A percentile compares a stretch with the other conserved stretches of the same genome.
phyloP scores from a whole-genome alignment of 2,888 invertebrate genomes.

The Spatulosminthurus flaviceps region DNA sequence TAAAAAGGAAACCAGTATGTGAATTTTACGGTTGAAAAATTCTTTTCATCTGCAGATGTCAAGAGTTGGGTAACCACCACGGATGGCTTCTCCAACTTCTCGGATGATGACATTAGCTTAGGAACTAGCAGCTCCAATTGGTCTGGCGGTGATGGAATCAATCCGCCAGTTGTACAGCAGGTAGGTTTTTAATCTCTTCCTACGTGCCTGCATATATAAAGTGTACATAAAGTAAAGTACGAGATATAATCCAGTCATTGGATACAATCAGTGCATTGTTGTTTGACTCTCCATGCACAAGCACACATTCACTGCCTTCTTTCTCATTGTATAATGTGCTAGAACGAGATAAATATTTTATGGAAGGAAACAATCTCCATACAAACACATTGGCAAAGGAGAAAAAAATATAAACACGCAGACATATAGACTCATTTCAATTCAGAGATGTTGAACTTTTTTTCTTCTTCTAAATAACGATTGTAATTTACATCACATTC shows the following conservation, averaged over 20 bases:
- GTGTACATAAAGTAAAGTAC: no score
- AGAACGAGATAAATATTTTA: constrained; percentile 1
- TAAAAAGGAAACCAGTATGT: constrained; percentile 9
- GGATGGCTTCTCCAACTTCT: constrained; percentile 47
- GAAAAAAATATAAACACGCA: no score
- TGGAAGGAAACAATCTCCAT: not conserved
- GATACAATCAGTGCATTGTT: no score
- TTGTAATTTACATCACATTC: constrained; percentile 7
- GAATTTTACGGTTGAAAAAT: constrained; percentile 38
- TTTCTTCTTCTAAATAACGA: no score
- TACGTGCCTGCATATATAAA: no score
- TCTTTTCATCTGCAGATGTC: constrained; percentile 42
- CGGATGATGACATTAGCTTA: constrained; percentile 59
- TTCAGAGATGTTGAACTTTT: not conserved
- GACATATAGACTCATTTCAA: not conserved
- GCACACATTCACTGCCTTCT: not conserved
- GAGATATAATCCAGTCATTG: no score
- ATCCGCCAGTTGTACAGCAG: constrained; percentile 46
- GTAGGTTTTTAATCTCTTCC: not conserved
- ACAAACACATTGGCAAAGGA: no score
- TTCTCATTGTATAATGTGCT: not conserved
- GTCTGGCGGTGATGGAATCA: constrained; percentile 55
- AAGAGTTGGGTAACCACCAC: constrained; percentile 48
- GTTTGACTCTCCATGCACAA: no score
- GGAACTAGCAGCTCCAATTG: constrained; percentile 60